Conservation (phyloP, 2,113 vertebrate genomes). For the Piliocolobus tephrosceles region DNA sequence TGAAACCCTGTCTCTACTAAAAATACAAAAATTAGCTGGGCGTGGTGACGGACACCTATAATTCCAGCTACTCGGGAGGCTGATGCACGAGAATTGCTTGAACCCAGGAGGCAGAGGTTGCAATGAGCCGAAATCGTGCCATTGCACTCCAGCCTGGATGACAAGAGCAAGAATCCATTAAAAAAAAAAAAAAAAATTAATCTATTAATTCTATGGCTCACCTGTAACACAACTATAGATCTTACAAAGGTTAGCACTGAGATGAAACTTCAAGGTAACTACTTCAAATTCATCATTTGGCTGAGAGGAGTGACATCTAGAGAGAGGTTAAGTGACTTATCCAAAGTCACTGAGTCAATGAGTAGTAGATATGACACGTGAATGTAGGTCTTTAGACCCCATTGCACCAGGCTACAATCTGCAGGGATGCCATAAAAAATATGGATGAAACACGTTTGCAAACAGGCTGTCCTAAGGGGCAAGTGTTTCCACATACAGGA, state of each 20-base stretch:
- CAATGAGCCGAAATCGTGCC: too few relatives aligned
- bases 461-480: not conserved
- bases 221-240: not conserved
- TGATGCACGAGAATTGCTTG: too few relatives aligned
- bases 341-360: not conserved
- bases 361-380: not conserved
- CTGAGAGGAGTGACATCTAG: not conserved
- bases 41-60: too few relatives aligned
- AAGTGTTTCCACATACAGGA: not conserved
- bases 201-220: not conserved
- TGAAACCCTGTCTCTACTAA: too few relatives aligned
- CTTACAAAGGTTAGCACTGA: not conserved
- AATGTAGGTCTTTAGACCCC: not conserved
- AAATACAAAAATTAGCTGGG: too few relatives aligned
- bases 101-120: too few relatives aligned
- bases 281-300: not conserved
- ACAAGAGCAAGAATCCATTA: too few relatives aligned
- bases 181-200: too few relatives aligned
- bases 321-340: not conserved
- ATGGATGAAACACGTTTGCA: too few relatives aligned
- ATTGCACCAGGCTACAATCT: not conserved
- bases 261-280: not conserved
- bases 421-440: not conserved
- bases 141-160: too few relatives aligned
- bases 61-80: too few relatives aligned